Percentiles rank a stretch among this genome's conserved stretches.
Evolutionary conservation across 2,888 invertebrate species (phyloP).

Genomic region (Tolmerus cingulatus): DNA sequence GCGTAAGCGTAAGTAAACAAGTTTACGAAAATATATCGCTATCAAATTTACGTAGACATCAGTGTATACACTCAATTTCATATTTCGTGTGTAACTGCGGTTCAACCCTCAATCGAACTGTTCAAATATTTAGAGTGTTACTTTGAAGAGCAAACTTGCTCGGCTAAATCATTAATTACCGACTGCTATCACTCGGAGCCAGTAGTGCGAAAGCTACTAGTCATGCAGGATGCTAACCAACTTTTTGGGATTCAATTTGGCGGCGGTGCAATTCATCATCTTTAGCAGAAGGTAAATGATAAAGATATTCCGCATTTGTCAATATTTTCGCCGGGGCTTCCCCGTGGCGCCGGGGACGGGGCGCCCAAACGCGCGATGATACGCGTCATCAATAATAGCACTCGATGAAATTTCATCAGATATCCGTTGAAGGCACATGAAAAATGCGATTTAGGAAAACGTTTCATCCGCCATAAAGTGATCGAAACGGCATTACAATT

Average conservation of each 20-base stretch:
- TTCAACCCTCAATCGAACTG: background rate
- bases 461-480: constrained; percentile 43
- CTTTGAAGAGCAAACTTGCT: background rate
- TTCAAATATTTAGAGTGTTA: background rate
- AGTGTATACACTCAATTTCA: background rate
- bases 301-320: background rate
- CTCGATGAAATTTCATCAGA: constrained; percentile 28
- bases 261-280: background rate
- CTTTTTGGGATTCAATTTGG: background rate
- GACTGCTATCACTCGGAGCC: background rate
- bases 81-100: background rate
- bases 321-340: background rate
- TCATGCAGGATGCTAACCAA: background rate
- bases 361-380: background rate
- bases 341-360: background rate
- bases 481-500: constrained; percentile 47
- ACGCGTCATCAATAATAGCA: background rate
- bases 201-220: background rate
- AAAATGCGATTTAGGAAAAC: constrained; percentile 36
- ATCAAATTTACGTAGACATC: background rate
- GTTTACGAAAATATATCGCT: background rate
- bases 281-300: background rate
- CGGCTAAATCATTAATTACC: background rate
- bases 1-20: background rate
- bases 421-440: constrained; percentile 5